phyloP scores from a whole-genome alignment of 2,797 vertebrate species.

The Crocodylus rhombifer region DNA sequence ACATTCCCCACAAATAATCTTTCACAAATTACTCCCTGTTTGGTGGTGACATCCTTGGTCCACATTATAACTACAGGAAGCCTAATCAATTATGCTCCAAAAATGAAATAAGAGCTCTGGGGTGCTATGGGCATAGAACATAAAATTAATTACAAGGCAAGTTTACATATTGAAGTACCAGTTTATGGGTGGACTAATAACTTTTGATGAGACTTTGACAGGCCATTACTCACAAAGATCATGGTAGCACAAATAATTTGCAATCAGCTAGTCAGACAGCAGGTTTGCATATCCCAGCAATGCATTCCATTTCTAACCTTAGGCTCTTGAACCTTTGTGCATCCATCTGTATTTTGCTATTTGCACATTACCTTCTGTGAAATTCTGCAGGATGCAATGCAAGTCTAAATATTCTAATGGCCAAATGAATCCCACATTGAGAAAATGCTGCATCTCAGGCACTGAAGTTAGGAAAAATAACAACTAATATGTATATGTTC shows the following conservation, averaged over 20 bases:
- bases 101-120: slow-evolving; percentile 73
- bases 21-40: slow-evolving; percentile 68
- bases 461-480: slow-evolving; percentile 54
- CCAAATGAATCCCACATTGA: background rate
- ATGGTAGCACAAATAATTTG: slow-evolving; percentile 66
- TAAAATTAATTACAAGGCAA: slow-evolving; percentile 76
- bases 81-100: slow-evolving; percentile 75
- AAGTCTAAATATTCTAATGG: background rate
- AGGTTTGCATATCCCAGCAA: slow-evolving; percentile 85
- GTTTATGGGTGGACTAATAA: slow-evolving; percentile 73
- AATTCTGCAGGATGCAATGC: background rate
- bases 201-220: slow-evolving; percentile 70
- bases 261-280: slow-evolving; percentile 77
- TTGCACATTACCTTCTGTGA: background rate
- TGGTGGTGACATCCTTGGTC: slow-evolving; percentile 54
- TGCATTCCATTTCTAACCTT: slow-evolving; percentile 82
- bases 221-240: slow-evolving; percentile 63
- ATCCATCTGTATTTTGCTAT: background rate
- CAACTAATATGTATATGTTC: slow-evolving; percentile 65
- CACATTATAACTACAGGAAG: slow-evolving; percentile 69
- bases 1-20: slow-evolving; percentile 55
- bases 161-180: slow-evolving; percentile 73
- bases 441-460: slow-evolving; percentile 33
- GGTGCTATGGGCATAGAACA: slow-evolving; percentile 67
- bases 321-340: slow-evolving; percentile 40